Evolutionary conservation across 2,888 invertebrate genomes (phyloP).

Genomic region (Ferdinandea cuprea): DNA sequence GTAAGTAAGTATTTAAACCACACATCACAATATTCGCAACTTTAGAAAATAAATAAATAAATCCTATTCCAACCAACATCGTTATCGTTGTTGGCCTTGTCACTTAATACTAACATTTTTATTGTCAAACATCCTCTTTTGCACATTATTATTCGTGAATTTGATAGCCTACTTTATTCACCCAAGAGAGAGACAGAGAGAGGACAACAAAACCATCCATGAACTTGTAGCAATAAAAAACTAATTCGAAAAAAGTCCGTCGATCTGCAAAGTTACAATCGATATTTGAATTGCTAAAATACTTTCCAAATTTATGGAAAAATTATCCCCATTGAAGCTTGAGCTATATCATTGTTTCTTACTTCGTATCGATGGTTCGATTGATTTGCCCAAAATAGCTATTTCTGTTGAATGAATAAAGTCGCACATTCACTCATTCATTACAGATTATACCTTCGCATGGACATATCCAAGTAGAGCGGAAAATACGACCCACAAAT

Average conservation of each 20-base stretch:
- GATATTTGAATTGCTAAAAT: constrained; percentile 29
- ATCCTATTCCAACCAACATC: too few relatives aligned
- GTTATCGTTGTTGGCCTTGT: not conserved
- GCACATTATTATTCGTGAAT: constrained; percentile 3
- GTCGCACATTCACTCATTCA: constrained; percentile 39
- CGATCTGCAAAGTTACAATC: constrained; percentile 13
- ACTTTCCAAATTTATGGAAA: constrained; percentile 37
- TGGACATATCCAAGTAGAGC: constrained; percentile 10
- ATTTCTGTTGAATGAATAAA: constrained; percentile 47
- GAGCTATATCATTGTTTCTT: constrained; percentile 3
- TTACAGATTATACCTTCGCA: constrained; percentile 51
- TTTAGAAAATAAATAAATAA: too few relatives aligned
- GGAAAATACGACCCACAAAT: constrained; percentile 10
- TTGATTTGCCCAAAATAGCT: constrained; percentile 30
- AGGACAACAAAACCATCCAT: constrained; percentile 17
- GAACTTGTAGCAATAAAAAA: constrained; percentile 10
- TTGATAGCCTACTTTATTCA: constrained; percentile 2
- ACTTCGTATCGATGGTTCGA: constrained; percentile 33
- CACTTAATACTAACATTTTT: not conserved
- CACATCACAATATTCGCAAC: too few relatives aligned
- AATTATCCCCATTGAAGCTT: constrained; percentile 28
- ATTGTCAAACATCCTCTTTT: not conserved
- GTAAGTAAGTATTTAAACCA: too few relatives aligned
- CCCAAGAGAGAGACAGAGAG: not conserved
- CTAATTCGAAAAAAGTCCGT: constrained; percentile 25